A percentile compares a stretch with the other conserved stretches of the same genome.
phyloP scores from a whole-genome alignment of 2,888 invertebrate genomes.

The Opisthograptis luteolata region DNA sequence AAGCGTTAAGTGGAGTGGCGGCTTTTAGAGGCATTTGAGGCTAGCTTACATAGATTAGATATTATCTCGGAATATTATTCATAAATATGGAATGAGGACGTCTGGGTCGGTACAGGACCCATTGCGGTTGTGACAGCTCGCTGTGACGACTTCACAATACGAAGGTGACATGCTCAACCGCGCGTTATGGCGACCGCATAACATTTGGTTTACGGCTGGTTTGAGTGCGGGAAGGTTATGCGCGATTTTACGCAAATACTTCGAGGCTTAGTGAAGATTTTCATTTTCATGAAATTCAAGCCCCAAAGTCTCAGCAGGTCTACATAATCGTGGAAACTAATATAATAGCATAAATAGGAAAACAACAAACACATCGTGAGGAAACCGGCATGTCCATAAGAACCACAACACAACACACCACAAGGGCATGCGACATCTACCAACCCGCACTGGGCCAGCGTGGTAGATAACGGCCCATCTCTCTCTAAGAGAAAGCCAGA shows the following conservation, averaged over 20 bases:
- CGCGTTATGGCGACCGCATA: slow-evolving; percentile 6
- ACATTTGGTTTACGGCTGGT: slow-evolving; percentile 10
- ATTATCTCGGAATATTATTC: slow-evolving; percentile 57
- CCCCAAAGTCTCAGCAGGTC: too few species aligned
- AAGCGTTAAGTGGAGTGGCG: slow-evolving; percentile 43
- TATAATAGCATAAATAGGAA: too few species aligned
- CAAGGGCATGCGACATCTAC: too few species aligned
- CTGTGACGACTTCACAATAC: slow-evolving; percentile 24
- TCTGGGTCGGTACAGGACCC: slow-evolving; percentile 48
- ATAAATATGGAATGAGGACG: slow-evolving; percentile 60
- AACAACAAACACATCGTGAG: too few species aligned
- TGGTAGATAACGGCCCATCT: too few species aligned
- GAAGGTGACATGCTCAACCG: slow-evolving; percentile 31
- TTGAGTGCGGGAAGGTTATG: slow-evolving; percentile 5
- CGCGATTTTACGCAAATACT: slow-evolving; percentile 8
- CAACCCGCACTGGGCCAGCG: too few species aligned
- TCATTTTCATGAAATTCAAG: background rate
- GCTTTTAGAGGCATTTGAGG: slow-evolving; percentile 37
- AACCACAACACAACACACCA: too few species aligned
- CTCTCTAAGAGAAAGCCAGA: too few species aligned
- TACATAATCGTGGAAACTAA: too few species aligned
- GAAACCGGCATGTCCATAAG: too few species aligned
- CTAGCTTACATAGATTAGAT: slow-evolving; percentile 45
- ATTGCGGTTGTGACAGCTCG: slow-evolving; percentile 42
- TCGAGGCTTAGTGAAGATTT: background rate